Conservation (phyloP, 2,888 invertebrate genomes). For the Orthonychiurus folsomi region DNA sequence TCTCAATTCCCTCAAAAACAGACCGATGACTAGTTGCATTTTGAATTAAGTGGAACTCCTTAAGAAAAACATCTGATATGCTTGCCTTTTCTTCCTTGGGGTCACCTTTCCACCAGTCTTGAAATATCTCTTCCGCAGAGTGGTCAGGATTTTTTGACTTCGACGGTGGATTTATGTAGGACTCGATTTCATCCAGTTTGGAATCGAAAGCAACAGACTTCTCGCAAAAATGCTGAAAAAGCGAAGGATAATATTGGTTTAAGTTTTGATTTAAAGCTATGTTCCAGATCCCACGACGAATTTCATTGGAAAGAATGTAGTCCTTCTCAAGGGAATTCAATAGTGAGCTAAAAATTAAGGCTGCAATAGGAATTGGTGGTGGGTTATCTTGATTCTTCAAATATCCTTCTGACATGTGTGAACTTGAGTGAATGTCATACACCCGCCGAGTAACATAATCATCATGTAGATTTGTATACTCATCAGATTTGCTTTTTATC, state of each 20-base stretch:
- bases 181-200: conserved; percentile 6
- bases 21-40: conserved; percentile 56
- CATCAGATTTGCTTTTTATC: conserved; percentile 12
- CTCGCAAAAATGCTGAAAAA: conserved; percentile 23
- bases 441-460: too few relatives aligned
- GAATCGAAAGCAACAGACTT: conserved; percentile 21
- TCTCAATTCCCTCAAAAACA: conserved; percentile 51
- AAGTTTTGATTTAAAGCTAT: conserved; percentile 20
- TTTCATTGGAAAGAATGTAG: conserved; percentile 23
- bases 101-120: background rate
- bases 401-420: too few relatives aligned
- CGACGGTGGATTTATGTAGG: background rate
- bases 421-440: too few relatives aligned
- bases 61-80: conserved; percentile 23
- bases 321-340: conserved; percentile 20
- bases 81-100: background rate
- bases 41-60: conserved; percentile 53
- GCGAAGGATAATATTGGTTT: conserved; percentile 21
- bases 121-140: background rate
- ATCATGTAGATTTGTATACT: too few relatives aligned
- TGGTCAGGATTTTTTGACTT: background rate
- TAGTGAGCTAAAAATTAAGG: background rate
- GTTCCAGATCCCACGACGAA: conserved; percentile 24
- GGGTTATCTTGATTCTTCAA: conserved; percentile 11
- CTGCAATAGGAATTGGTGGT: background rate